Percentiles rank a stretch among this genome's conserved stretches.
These are phyloP conservation scores for Eulemur albifrons DNA, from an alignment of 2,797 vertebrate genomes.

Conservation along the genomic window DNA sequence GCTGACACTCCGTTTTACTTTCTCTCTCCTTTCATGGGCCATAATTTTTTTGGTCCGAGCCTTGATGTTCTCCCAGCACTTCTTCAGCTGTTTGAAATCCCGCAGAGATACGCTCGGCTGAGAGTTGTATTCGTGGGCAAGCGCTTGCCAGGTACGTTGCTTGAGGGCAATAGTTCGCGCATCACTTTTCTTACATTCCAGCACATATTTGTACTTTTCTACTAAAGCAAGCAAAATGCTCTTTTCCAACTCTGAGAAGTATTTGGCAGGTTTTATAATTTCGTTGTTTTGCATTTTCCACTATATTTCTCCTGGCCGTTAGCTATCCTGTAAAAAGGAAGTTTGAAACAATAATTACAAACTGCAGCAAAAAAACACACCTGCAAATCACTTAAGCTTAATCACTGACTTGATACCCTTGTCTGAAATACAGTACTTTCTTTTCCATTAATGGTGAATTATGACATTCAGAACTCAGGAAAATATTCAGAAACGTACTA, in stretches of 20 bases:
- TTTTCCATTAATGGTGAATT: not conserved
- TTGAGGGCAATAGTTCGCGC: constrained; percentile 88
- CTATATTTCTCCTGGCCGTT: constrained; percentile 72
- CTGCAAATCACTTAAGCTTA: not conserved
- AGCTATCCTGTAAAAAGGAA: constrained; percentile 75
- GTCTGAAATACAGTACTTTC: not conserved
- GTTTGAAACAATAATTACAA: constrained; percentile 65
- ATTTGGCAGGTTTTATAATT: constrained; percentile 90
- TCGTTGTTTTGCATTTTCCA: constrained; percentile 91
- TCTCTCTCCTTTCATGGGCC: constrained; percentile 88
- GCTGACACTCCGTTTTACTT: constrained; percentile 86
- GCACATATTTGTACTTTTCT: constrained; percentile 87
- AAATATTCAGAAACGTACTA: not conserved
- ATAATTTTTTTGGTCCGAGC: constrained; percentile 91
- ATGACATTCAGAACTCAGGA: not conserved
- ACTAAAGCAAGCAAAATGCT: constrained; percentile 88
- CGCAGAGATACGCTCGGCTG: constrained; percentile 86
- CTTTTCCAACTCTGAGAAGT: constrained; percentile 90
- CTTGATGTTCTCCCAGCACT: constrained; percentile 91
- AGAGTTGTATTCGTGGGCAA: constrained; percentile 88
- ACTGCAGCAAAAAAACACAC: constrained; percentile 38
- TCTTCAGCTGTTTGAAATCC: constrained; percentile 89
- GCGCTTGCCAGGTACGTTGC: constrained; percentile 88
- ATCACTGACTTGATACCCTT: not conserved
- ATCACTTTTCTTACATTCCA: constrained; percentile 88